These are phyloP conservation scores for Drosophila infuscata DNA, from an alignment of 2,888 invertebrate genomes.

Conservation along the genomic window DNA sequence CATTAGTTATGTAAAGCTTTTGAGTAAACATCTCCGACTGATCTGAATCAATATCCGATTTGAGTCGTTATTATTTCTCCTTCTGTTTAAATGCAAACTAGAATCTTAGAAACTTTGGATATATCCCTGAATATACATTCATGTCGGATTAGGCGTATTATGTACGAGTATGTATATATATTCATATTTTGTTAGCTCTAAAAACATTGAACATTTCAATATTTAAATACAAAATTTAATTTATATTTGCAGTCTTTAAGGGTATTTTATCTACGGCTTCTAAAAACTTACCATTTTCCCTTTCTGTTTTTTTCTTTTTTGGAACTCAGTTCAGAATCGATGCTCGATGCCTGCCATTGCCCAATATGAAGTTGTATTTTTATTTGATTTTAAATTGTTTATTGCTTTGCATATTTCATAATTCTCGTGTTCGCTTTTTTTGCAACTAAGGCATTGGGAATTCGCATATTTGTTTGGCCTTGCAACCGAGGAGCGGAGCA, in stretches of 20 bases:
- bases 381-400: constrained; percentile 80
- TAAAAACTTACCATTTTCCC: background rate
- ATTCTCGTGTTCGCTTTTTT: constrained; percentile 44
- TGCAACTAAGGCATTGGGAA: constrained; percentile 16
- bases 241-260: background rate
- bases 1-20: background rate
- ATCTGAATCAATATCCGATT: too few species aligned
- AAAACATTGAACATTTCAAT: background rate
- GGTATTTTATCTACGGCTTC: background rate
- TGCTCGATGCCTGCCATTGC: constrained; percentile 52
- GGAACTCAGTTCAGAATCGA: constrained; percentile 57
- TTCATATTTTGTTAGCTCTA: background rate
- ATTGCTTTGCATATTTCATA: constrained; percentile 80
- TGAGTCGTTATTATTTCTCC: background rate
- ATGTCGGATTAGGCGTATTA: background rate
- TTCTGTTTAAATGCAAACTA: background rate
- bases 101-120: background rate
- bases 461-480: constrained; percentile 50
- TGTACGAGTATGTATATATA: background rate
- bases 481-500: constrained; percentile 29
- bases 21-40: background rate
- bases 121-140: background rate
- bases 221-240: background rate
- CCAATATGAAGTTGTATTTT: constrained; percentile 79
- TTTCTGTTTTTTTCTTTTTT: constrained; percentile 35